A percentile compares a stretch with the other conserved stretches of the same genome.
Evolutionary conservation across 1,140 invertebrate genomes (phyloP).

Genomic region (Halyomorpha halys): DNA sequence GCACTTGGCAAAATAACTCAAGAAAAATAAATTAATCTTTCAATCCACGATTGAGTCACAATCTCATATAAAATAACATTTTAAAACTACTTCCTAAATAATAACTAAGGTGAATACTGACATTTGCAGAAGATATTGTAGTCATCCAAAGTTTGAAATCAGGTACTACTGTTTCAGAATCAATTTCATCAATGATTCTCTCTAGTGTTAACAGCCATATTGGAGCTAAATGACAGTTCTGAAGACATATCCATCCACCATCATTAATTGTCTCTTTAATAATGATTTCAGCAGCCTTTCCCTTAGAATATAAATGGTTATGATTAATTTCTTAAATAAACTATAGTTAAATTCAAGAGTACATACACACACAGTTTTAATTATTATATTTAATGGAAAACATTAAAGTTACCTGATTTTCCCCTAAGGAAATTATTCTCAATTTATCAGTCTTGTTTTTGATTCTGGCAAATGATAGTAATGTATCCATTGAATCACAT

Average conservation of each 20-base stretch:
- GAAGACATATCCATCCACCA: constrained; percentile 81
- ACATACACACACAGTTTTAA: too few relatives aligned
- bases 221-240: constrained; percentile 88
- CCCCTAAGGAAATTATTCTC: constrained; percentile 79
- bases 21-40: too few relatives aligned
- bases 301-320: constrained; percentile 39
- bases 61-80: too few relatives aligned
- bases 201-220: constrained; percentile 81
- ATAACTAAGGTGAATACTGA: constrained; percentile 9
- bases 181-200: constrained; percentile 66
- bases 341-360: background rate
- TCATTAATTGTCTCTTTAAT: constrained; percentile 65
- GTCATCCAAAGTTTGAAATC: constrained; percentile 83
- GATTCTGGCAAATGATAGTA: constrained; percentile 68
- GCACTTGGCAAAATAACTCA: too few relatives aligned
- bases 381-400: background rate
- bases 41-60: too few relatives aligned
- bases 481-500: constrained; percentile 75
- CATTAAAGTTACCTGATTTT: constrained; percentile 51
- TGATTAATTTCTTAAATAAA: background rate
- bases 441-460: constrained; percentile 65
- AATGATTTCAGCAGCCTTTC: constrained; percentile 65
- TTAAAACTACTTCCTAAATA: too few relatives aligned
- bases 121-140: constrained; percentile 70
- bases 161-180: constrained; percentile 58